These are phyloP conservation scores for Leptodactylus fallax DNA, from an alignment of 2,797 vertebrate species.

Conservation along the genomic window DNA sequence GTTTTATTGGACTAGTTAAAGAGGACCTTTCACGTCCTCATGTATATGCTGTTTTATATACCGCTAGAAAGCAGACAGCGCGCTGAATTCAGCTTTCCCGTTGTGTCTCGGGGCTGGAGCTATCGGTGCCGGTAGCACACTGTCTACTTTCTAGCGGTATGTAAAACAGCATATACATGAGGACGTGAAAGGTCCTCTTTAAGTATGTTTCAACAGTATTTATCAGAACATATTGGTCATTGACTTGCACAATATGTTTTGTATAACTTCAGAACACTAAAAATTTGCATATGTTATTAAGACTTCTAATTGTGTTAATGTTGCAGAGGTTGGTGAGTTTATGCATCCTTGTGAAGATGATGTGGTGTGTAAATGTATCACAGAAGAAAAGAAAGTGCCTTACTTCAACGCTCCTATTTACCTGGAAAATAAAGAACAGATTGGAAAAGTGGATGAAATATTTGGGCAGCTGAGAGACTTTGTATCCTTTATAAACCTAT, in stretches of 20 bases:
- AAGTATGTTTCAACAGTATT: no score
- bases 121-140: no score
- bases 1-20: no score
- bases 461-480: constrained; percentile 96
- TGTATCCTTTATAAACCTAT: constrained; percentile 87
- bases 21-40: no score
- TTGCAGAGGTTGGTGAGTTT: constrained; percentile 91
- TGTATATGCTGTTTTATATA: no score
- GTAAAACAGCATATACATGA: no score
- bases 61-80: no score
- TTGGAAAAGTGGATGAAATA: constrained; percentile 98
- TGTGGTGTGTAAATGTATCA: constrained; percentile 91
- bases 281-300: neutral
- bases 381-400: constrained; percentile 94
- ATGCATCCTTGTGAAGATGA: constrained; percentile 98
- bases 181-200: no score
- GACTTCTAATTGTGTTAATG: neutral
- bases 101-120: no score
- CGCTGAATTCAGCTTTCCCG: no score
- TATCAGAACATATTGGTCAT: no score
- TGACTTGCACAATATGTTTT: neutral
- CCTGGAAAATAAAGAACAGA: constrained; percentile 97
- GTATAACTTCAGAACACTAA: neutral
- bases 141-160: no score
- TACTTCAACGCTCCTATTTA: constrained; percentile 98